phyloP scores from a whole-genome alignment of 2,888 invertebrate genomes.

The Cosmopolites sordidus region DNA sequence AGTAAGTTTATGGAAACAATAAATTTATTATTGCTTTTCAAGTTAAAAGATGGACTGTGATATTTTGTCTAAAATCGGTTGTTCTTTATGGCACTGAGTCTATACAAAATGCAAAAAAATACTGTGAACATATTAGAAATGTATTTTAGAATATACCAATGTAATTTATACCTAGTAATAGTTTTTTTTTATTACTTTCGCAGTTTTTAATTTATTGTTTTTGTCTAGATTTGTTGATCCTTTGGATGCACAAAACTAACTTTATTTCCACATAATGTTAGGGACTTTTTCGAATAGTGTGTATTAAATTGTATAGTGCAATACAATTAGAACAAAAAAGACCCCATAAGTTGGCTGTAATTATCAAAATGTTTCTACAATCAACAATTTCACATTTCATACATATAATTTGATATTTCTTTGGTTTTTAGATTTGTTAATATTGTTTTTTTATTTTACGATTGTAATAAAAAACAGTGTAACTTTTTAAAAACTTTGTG shows the following conservation, averaged over 20 bases:
- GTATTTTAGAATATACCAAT: slow-evolving; percentile 25
- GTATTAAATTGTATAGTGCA: neutral
- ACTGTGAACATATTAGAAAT: slow-evolving; percentile 25
- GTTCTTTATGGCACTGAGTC: neutral
- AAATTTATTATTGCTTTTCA: neutral
- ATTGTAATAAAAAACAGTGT: neutral
- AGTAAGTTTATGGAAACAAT: neutral
- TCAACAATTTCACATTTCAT: too few species aligned
- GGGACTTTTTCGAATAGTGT: neutral
- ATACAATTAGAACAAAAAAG: too few species aligned
- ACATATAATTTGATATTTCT: too few species aligned
- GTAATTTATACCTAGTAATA: slow-evolving; percentile 26
- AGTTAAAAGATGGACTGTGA: slow-evolving; percentile 12
- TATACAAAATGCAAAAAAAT: slow-evolving; percentile 5
- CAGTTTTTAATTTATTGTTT: slow-evolving; percentile 17
- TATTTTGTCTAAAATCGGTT: neutral
- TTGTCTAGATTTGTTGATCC: slow-evolving; percentile 9
- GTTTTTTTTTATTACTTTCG: slow-evolving; percentile 16
- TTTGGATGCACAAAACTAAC: neutral
- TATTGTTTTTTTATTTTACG: neutral
- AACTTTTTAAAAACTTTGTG: neutral
- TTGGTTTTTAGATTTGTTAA: neutral
- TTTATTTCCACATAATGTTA: neutral
- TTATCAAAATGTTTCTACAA: too few species aligned
- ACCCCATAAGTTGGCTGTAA: too few species aligned